A percentile compares a stretch with the other conserved stretches of the same genome.
These are phyloP conservation scores for Malurus cyaneus DNA, from an alignment of 2,113 vertebrate species.

Conservation along the genomic window DNA sequence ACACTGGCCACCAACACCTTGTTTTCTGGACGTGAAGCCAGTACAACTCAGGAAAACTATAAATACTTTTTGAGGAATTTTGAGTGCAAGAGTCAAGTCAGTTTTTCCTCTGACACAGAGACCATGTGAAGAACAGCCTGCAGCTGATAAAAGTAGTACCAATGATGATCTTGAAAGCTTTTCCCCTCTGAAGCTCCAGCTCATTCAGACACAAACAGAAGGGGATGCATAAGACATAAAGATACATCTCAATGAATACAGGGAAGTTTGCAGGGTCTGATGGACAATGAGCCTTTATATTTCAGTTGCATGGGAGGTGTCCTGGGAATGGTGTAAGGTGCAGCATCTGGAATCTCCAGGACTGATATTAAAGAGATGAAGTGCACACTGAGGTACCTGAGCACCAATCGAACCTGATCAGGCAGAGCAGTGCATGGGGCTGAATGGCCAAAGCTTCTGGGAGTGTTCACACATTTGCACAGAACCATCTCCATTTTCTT, in stretches of 20 bases:
- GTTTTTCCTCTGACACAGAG: neutral
- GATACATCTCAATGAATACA: neutral
- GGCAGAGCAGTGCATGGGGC: neutral
- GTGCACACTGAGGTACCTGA: neutral
- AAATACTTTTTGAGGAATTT: neutral
- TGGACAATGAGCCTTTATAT: fast-evolving
- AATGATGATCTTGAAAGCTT: neutral
- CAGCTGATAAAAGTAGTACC: neutral
- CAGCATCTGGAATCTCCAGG: neutral
- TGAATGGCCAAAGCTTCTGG: neutral
- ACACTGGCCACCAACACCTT: neutral
- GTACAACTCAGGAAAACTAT: neutral
- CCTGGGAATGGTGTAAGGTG: neutral
- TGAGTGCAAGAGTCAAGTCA: neutral
- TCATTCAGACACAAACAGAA: neutral
- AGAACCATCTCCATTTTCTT: neutral
- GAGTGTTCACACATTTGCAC: neutral
- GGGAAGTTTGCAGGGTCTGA: neutral
- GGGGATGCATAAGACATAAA: neutral
- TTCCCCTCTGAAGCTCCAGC: neutral
- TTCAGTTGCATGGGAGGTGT: fast-evolving
- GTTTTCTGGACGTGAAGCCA: neutral
- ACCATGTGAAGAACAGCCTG: neutral
- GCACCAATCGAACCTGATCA: neutral
- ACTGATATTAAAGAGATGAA: neutral